Base-by-base conservation (phyloP, 2,888 invertebrate species). In the Rotaria socialis region DNA sequence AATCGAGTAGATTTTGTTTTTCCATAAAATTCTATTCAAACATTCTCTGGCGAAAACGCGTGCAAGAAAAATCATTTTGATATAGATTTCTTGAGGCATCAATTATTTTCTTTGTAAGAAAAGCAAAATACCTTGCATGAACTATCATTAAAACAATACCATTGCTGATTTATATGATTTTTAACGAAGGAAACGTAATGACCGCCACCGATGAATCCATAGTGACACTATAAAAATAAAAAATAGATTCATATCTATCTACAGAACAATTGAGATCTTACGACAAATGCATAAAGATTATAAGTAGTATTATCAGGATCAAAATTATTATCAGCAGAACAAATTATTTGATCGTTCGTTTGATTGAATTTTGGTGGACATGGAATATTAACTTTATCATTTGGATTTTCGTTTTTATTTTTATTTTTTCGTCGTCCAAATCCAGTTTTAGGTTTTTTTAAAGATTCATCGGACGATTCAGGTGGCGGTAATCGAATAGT, bases 151-250 rank as follows among this genome's bases (percentile, higher is more conserved):
- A 84, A 84, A 84, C 84, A 84, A 22, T 84, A 50, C 84, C 84
- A 84, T 55, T 84, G 52, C 8, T 84, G 27, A 35, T 84, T 84
- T 0, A 47, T 80, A 55, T 35, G 55, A 35, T 84, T 84, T 84
- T 55, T 84, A 8, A 84, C 84, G 47, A 84, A 84, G 2, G 84
- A 27, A 7, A 84, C 84, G n/a, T 84, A 55, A 88, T 89, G 92
- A 90, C 91, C 92, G 24, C 80, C 80, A 24, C 80, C 80, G 8
- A 80, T 80, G 8, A 80, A 47, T 47, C 80, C 80, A 47, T 80
- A 47, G n/a, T 80, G 80, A 47, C 80, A 80, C 80, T 80, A 24
- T 11, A 75, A 75, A 7, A 35, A 67, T 0, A 67, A 35, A 27
- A 14, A 67, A 8, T 14, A 24, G 8, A 67, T 27, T n/a, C 4